These are phyloP conservation scores for Apodemia hepburni DNA, from an alignment of 2,888 invertebrate genomes.

Conservation along the genomic window DNA sequence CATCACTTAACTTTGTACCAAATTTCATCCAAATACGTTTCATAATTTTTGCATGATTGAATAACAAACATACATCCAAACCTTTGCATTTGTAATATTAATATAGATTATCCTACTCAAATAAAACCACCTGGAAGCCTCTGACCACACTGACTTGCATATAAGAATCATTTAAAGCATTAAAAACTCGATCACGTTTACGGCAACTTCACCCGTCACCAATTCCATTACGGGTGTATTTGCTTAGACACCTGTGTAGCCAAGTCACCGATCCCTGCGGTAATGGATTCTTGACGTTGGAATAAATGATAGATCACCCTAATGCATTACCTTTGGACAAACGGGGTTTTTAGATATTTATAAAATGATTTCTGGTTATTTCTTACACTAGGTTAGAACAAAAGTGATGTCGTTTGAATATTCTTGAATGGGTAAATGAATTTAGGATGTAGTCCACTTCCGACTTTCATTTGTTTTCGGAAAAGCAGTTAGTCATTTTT, in stretches of 20 bases:
- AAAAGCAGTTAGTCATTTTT: too few relatives aligned
- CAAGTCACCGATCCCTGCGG: conserved; percentile 36
- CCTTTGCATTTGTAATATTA: too few relatives aligned
- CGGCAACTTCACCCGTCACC: conserved; percentile 17
- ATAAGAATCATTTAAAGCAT: conserved; percentile 2
- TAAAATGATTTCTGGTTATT: conserved; percentile 23
- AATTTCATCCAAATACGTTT: too few relatives aligned
- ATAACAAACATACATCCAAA: too few relatives aligned
- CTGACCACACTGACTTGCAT: conserved; percentile 13
- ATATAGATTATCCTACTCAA: neutral
- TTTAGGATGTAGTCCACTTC: too few relatives aligned
- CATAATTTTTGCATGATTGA: too few relatives aligned
- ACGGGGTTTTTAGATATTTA: conserved; percentile 25
- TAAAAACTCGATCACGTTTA: conserved; percentile 5
- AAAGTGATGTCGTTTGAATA: neutral
- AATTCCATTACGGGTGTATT: conserved; percentile 48
- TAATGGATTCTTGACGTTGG: conserved; percentile 71
- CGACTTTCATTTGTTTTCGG: too few relatives aligned
- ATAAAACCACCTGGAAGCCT: neutral
- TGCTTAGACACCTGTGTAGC: conserved; percentile 43
- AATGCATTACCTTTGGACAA: conserved; percentile 57
- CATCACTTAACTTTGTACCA: too few relatives aligned
- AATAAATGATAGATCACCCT: conserved; percentile 66
- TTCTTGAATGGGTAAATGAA: too few relatives aligned
- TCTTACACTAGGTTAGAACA: neutral